A percentile compares a stretch with the other conserved stretches of the same genome.
phyloP scores from a whole-genome alignment of 1,140 invertebrate genomes.

The Drosophila pseudoobscura region DNA sequence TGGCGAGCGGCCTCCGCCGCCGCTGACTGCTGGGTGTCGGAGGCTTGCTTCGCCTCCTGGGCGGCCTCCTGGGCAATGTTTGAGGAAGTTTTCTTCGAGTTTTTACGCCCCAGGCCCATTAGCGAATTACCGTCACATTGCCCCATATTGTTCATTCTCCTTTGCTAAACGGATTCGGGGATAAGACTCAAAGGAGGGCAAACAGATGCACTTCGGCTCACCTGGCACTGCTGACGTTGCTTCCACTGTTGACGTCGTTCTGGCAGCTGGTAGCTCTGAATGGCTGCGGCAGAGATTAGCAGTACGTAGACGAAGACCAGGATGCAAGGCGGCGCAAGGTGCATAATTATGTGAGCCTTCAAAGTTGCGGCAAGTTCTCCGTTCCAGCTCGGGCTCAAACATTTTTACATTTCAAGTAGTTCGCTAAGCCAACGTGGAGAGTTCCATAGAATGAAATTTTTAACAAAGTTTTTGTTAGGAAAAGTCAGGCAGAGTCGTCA shows the following conservation, averaged over 20 bases:
- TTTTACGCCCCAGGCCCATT: neutral
- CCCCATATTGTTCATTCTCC: slow-evolving; percentile 4
- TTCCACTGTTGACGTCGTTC: neutral
- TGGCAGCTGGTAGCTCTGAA: slow-evolving; percentile 2
- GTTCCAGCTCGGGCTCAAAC: slow-evolving; percentile 58
- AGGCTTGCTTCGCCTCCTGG: slow-evolving; percentile 86
- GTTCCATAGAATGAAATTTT: slow-evolving; percentile 51
- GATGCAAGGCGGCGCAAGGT: slow-evolving; percentile 33
- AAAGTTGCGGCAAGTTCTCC: slow-evolving; percentile 68
- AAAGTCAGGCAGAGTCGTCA: slow-evolving; percentile 12
- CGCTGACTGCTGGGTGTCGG: slow-evolving; percentile 87
- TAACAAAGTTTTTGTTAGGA: slow-evolving; percentile 55
- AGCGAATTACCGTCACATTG: neutral
- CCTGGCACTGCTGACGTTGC: neutral
- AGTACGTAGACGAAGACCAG: slow-evolving; percentile 35
- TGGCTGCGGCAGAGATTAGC: slow-evolving; percentile 5
- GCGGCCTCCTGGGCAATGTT: slow-evolving; percentile 87
- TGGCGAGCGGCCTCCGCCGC: slow-evolving; percentile 87
- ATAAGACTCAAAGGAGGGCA: neutral
- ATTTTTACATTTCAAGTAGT: slow-evolving; percentile 78
- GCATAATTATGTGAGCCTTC: slow-evolving; percentile 72
- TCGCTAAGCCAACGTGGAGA: slow-evolving; percentile 65
- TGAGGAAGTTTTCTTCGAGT: slow-evolving; percentile 55
- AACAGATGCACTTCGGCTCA: neutral
- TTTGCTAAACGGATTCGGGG: neutral